These are phyloP conservation scores for Pediacus dermestoides DNA, from an alignment of 2,888 invertebrate genomes.

Conservation along the genomic window DNA sequence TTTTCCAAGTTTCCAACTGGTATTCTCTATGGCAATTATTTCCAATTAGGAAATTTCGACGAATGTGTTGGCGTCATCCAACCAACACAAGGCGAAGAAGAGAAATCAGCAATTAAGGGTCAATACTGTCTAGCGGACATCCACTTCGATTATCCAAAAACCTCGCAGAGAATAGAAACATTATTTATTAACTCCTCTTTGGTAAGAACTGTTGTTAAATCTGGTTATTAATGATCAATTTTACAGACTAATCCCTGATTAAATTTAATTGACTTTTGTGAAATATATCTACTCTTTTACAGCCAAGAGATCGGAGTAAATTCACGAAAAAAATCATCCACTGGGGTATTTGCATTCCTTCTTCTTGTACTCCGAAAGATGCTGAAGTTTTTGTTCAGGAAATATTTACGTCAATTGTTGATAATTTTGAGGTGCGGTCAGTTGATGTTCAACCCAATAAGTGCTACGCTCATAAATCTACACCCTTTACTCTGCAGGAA, in stretches of 20 bases:
- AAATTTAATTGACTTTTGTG: too few relatives aligned
- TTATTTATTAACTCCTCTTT: too few relatives aligned
- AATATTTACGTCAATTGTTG: constrained; percentile 33
- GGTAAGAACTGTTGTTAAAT: too few relatives aligned
- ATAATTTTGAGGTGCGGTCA: constrained; percentile 24
- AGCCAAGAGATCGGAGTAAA: too few relatives aligned
- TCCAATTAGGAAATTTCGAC: constrained; percentile 72
- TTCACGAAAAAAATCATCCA: constrained; percentile 42
- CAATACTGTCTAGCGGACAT: constrained; percentile 66
- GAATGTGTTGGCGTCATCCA: constrained; percentile 56
- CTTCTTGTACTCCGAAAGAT: constrained; percentile 55
- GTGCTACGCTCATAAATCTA: constrained; percentile 31
- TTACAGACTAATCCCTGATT: too few relatives aligned
- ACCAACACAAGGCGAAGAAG: constrained; percentile 10
- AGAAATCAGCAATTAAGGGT: constrained; percentile 51
- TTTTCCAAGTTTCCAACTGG: constrained; percentile 68
- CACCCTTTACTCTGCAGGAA: constrained; percentile 44
- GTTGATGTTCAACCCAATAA: constrained; percentile 27
- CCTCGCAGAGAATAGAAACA: too few relatives aligned
- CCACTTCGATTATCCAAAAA: constrained; percentile 20
- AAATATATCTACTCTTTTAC: too few relatives aligned
- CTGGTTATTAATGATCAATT: too few relatives aligned
- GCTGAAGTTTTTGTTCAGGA: constrained; percentile 53
- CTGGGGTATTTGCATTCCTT: constrained; percentile 65
- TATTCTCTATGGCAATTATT: constrained; percentile 63